phyloP scores from a whole-genome alignment of 2,113 vertebrate species.

The Genyomyrus donnyi region DNA sequence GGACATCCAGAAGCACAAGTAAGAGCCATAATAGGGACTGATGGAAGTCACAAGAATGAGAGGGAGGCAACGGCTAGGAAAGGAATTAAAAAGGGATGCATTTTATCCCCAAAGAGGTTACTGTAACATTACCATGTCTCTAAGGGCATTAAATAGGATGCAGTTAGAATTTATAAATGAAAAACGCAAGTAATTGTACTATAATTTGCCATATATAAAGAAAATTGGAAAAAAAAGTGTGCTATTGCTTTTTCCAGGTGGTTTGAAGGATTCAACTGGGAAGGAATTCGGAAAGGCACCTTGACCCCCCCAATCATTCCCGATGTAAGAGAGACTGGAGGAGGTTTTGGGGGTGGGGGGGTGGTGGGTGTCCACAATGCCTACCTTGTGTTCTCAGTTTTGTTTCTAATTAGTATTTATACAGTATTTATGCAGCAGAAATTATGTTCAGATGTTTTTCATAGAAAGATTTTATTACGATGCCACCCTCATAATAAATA shows the following conservation, averaged over 20 bases:
- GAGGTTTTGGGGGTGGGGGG: neutral
- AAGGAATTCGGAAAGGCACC: slow-evolving; percentile 56
- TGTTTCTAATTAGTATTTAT: neutral
- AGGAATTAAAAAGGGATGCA: neutral
- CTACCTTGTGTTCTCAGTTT: neutral
- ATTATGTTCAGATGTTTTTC: neutral
- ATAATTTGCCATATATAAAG: neutral
- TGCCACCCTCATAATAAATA: neutral
- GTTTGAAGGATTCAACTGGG: slow-evolving; percentile 71
- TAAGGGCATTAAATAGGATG: neutral
- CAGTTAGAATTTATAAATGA: neutral
- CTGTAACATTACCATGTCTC: too few relatives aligned
- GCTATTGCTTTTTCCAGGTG: slow-evolving; percentile 45
- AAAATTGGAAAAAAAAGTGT: neutral
- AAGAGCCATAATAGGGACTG: slow-evolving; percentile 16
- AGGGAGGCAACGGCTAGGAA: neutral
- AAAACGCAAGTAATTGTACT: neutral
- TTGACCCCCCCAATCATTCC: slow-evolving; percentile 50
- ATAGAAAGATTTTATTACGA: neutral
- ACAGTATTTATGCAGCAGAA: neutral
- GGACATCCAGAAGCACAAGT: slow-evolving; percentile 68
- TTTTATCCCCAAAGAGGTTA: neutral
- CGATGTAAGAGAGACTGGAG: neutral
- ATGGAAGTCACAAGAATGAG: neutral
- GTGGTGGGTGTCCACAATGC: neutral